Conservation (phyloP, 2,888 invertebrate genomes). For the Tetramorium bicarinatum region DNA sequence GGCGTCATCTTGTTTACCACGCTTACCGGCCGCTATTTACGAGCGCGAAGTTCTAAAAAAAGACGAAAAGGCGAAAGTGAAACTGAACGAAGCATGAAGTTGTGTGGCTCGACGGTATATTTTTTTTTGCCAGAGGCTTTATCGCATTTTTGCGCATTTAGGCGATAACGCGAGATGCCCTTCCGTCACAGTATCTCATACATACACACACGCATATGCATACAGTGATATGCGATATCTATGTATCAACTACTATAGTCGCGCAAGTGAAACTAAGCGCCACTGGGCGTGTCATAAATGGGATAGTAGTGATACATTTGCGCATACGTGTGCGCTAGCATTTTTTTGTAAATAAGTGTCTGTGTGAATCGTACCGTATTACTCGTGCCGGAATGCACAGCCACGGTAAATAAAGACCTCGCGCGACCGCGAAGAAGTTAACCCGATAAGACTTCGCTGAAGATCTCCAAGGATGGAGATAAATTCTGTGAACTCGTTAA, state of each 20-base stretch:
- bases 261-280: slow-evolving; percentile 42
- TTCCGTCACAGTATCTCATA: slow-evolving; percentile 69
- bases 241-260: slow-evolving; percentile 28
- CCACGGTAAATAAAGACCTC: slow-evolving; percentile 47
- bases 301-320: not conserved
- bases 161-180: slow-evolving; percentile 74
- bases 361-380: slow-evolving; percentile 31
- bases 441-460: slow-evolving; percentile 53
- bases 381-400: slow-evolving; percentile 30
- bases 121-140: slow-evolving; percentile 62
- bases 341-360: not conserved
- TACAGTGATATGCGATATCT: slow-evolving; percentile 51
- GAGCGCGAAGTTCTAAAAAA: slow-evolving; percentile 22
- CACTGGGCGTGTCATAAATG: slow-evolving; percentile 45
- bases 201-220: no score
- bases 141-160: slow-evolving; percentile 74
- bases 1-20: slow-evolving; percentile 74
- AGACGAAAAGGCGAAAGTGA: slow-evolving; percentile 22
- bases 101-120: slow-evolving; percentile 60
- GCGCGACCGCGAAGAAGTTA: slow-evolving; percentile 26
- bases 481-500: slow-evolving; percentile 44
- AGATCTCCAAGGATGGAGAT: slow-evolving; percentile 46
- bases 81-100: not conserved
- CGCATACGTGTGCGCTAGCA: not conserved
- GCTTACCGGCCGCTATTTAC: slow-evolving; percentile 62